phyloP scores from a whole-genome alignment of 2,113 vertebrate species.

The Panthera tigris region DNA sequence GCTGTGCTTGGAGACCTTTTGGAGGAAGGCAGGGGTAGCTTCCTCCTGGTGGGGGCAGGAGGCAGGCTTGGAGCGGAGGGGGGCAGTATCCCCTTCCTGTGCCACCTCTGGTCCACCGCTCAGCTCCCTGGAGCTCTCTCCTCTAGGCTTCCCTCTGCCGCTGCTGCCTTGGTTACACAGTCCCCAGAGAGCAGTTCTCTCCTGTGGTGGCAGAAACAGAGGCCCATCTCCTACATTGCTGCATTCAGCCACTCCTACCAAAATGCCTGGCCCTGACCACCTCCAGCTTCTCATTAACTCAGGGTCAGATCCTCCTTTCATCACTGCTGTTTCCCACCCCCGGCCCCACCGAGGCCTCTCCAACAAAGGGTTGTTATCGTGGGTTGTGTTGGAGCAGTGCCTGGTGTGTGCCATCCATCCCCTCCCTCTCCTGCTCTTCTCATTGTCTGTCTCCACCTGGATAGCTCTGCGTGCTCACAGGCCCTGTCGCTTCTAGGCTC shows the following conservation, averaged over 20 bases:
- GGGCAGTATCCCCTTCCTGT: neutral
- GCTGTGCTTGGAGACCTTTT: neutral
- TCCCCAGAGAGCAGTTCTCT: neutral
- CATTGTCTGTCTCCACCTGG: slow-evolving; percentile 21
- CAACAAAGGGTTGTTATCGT: neutral
- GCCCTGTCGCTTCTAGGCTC: neutral
- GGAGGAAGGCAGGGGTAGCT: neutral
- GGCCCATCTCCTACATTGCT: neutral
- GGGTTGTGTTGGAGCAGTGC: neutral
- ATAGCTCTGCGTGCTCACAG: neutral
- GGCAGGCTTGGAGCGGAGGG: neutral
- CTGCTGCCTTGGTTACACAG: neutral
- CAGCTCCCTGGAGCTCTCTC: neutral
- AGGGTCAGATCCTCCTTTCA: neutral
- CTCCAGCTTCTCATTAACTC: neutral
- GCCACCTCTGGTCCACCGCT: neutral
- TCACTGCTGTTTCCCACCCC: neutral
- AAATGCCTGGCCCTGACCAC: neutral
- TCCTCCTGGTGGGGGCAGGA: neutral
- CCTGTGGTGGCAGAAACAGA: neutral
- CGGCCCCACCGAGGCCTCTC: neutral
- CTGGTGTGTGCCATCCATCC: neutral
- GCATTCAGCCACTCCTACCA: neutral
- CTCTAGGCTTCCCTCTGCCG: neutral
- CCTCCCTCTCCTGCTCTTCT: neutral